phyloP scores from a whole-genome alignment of 2,797 vertebrate genomes.

The Anas bernieri region DNA sequence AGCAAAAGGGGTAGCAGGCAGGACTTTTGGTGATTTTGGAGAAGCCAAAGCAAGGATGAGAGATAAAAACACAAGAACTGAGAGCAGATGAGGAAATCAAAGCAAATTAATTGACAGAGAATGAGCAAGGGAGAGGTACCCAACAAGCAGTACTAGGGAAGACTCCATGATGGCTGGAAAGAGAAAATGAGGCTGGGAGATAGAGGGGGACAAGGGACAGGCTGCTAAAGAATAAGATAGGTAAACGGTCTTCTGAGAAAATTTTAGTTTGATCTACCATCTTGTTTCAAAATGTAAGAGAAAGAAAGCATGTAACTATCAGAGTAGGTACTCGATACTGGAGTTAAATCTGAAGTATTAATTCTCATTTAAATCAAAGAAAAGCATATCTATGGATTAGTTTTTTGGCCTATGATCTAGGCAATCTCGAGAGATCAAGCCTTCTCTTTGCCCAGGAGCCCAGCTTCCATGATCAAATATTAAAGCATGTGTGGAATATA shows the following conservation, averaged over 20 bases:
- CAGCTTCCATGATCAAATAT: constrained; percentile 11
- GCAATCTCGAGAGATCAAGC: neutral
- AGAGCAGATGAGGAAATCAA: neutral
- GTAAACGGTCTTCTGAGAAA: neutral
- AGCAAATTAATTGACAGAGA: neutral
- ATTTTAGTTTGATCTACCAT: too few relatives aligned
- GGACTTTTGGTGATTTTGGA: neutral
- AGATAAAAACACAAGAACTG: neutral
- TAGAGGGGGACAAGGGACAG: neutral
- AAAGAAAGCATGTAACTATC: neutral
- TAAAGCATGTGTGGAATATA: constrained; percentile 23
- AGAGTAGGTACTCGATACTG: neutral
- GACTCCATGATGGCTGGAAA: neutral
- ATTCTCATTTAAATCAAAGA: neutral
- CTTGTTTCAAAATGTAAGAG: neutral
- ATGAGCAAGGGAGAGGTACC: neutral
- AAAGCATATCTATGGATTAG: neutral
- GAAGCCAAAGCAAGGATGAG: neutral
- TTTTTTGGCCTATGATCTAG: neutral
- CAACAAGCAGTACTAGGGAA: neutral
- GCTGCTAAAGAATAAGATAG: neutral
- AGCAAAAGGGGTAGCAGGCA: neutral
- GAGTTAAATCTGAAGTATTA: neutral
- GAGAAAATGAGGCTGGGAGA: neutral
- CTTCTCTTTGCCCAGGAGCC: neutral